Percentiles rank a stretch among this genome's conserved stretches.
Evolutionary conservation across 1,140 invertebrate species (phyloP).

Genomic region (Reticulitermes speratus): DNA sequence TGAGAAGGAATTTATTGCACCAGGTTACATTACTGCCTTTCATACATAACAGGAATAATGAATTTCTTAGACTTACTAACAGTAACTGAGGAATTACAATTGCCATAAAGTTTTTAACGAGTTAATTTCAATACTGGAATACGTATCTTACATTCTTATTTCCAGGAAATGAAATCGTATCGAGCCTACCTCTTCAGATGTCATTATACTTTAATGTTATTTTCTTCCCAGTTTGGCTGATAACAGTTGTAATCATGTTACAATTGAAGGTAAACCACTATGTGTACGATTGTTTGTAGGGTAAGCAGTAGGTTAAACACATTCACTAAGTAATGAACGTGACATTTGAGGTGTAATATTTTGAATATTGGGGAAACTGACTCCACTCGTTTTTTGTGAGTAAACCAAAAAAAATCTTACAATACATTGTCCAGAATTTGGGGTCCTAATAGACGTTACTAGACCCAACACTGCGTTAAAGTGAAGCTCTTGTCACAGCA

Average conservation of each 20-base stretch:
- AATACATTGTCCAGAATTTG: too few species aligned
- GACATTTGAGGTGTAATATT: too few species aligned
- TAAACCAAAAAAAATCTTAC: too few species aligned
- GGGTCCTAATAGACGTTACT: too few species aligned
- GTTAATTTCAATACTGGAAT: too few species aligned
- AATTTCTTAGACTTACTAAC: too few species aligned
- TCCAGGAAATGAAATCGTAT: constrained; percentile 52
- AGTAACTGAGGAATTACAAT: too few species aligned
- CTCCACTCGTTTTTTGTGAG: too few species aligned
- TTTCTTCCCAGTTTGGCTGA: constrained; percentile 69
- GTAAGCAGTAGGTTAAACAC: neutral
- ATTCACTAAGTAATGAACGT: neutral
- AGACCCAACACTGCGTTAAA: too few species aligned
- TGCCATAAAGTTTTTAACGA: neutral
- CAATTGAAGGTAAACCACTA: constrained; percentile 49
- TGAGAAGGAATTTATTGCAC: constrained; percentile 43
- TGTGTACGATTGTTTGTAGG: neutral
- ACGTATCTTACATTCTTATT: constrained; percentile 24
- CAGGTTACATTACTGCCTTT: constrained; percentile 34
- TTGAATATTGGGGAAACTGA: too few species aligned
- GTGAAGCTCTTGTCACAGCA: too few species aligned
- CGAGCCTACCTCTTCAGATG: constrained; percentile 79
- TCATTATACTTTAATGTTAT: constrained; percentile 77
- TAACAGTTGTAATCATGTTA: constrained; percentile 62
- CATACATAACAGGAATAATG: too few species aligned